Evolutionary conservation across 92 coral and sea anemone genomes (phyloP).

Genomic region (Epizoanthus stellaris): DNA sequence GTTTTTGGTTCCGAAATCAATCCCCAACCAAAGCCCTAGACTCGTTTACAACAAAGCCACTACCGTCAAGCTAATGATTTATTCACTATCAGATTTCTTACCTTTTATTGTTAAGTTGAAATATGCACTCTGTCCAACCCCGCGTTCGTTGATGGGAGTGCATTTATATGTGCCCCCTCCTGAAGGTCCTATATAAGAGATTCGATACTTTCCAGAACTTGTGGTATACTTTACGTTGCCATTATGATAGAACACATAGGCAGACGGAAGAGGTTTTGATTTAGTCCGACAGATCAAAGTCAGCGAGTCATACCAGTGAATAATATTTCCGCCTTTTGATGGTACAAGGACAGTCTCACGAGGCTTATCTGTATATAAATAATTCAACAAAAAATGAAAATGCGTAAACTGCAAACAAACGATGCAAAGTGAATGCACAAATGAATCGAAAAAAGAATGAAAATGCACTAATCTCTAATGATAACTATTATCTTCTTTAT

Average conservation of each 20-base stretch:
- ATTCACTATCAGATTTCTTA: slow-evolving; percentile 20
- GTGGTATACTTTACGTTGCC: slow-evolving; percentile 48
- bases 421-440: no score
- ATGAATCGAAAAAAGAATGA: no score
- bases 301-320: slow-evolving; percentile 56
- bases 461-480: no score
- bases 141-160: slow-evolving; percentile 77
- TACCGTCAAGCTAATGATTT: no score
- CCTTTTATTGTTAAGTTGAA: slow-evolving; percentile 62
- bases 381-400: no score
- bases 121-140: slow-evolving; percentile 61
- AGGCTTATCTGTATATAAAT: slow-evolving; percentile 66
- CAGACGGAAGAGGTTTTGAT: slow-evolving; percentile 66
- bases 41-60: no score
- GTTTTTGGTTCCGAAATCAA: no score
- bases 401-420: no score
- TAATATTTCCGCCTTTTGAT: slow-evolving; percentile 40
- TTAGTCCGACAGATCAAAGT: slow-evolving; percentile 61
- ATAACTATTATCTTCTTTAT: no score
- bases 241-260: slow-evolving; percentile 61
- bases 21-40: no score
- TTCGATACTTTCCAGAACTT: slow-evolving; percentile 54
- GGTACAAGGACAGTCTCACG: slow-evolving; percentile 57
- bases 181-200: slow-evolving; percentile 63
- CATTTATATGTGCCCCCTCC: slow-evolving; percentile 86